Base-by-base conservation (phyloP, 2,888 invertebrate genomes). In the Cynaeus angustus region DNA sequence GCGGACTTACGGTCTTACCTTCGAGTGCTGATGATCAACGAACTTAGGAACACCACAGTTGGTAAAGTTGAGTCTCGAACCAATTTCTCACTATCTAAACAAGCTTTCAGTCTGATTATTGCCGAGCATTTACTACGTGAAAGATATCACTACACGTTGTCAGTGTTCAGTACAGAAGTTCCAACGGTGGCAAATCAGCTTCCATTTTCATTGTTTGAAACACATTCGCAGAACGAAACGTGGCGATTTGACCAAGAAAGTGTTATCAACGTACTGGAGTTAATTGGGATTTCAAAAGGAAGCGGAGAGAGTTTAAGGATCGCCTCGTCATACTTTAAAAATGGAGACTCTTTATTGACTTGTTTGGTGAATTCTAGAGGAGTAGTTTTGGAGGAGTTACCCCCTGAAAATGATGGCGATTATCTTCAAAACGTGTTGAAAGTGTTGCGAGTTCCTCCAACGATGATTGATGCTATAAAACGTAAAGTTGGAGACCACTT, bases 101-200 rank as follows among this genome's bases (percentile, higher is more conserved):
- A 90, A 83, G 89, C 89, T n/a, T 75, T 90, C 9, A 89, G 90
- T 80, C 86, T 90, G 53, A 82, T 91, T 21, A 84, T 91, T 46
- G 88, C 88, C 6, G 91, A 91, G 81, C 90, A 89, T 83, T 84
- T 91, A 59, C 75, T 90, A 37, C 83, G 86, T 56, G 83, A 89
- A 86, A 86, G 88, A 28, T 89, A 88, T 76, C 87, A 85, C 73
- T 90, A 89, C 78, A 86, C 88, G 3, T 80, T 90, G 1, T 90
- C 90, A 0, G 88, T 90, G 50, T 90, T 90, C 79, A 84, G 88
- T 50, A 88, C 89, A 2, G 91, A 91, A 83, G 89, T 90, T 61
- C 88, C 70, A 5, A 30, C 38, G 16, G 46, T 70, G 88, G 0
- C 77, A 88, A 37, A 83, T 86, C 13, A 88, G 87, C 74, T 67